Percentiles rank a stretch among this genome's conserved stretches.
Conservation (phyloP, 1,140 invertebrate species). For the Melanaphis sacchari region DNA sequence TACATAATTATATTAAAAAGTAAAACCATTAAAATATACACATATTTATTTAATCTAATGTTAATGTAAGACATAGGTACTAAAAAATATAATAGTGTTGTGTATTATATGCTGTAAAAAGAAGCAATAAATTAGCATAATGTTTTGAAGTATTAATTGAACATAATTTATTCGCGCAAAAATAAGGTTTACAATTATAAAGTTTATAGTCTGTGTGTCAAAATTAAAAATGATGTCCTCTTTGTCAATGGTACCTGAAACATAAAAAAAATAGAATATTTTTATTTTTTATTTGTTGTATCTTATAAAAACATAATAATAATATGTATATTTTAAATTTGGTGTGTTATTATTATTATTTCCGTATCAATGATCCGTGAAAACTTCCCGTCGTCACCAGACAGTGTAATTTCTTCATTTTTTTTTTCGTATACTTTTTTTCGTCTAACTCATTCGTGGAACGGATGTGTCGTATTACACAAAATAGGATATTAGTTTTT, state of each 20-base stretch:
- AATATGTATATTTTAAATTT: constrained; percentile 18
- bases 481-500: constrained; percentile 45
- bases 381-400: constrained; percentile 38
- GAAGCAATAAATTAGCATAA: not conserved
- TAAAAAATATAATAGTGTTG: not conserved
- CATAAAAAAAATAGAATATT: not conserved
- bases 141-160: not conserved
- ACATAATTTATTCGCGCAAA: not conserved
- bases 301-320: not conserved
- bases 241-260: constrained; percentile 22
- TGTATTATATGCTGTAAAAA: not conserved
- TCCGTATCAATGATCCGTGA: constrained; percentile 52
- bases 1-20: not conserved
- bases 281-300: not conserved
- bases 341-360: constrained; percentile 40
- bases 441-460: not conserved
- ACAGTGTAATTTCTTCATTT: constrained; percentile 29
- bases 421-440: constrained; percentile 12
- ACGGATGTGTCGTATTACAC: constrained; percentile 12
- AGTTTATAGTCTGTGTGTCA: not conserved
- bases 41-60: not conserved
- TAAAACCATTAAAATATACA: not conserved
- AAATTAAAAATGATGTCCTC: not conserved
- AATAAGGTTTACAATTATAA: not conserved
- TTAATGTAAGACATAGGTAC: not conserved